A percentile compares a stretch with the other conserved stretches of the same genome.
These are phyloP conservation scores for Prenolepis imparis DNA, from an alignment of 2,888 invertebrate species.

Conservation along the genomic window DNA sequence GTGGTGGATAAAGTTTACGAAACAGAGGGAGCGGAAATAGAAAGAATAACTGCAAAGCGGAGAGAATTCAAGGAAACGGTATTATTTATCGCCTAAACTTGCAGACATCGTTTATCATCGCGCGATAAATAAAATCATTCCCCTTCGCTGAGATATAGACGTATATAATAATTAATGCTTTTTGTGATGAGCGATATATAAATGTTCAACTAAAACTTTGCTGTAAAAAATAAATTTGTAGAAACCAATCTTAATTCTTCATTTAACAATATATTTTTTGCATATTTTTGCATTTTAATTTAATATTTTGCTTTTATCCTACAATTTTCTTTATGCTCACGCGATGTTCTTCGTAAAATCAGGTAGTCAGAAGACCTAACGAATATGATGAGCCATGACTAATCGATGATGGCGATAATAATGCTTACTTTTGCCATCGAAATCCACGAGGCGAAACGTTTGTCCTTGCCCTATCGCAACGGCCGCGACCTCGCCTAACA, in stretches of 20 bases:
- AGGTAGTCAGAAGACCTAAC: neutral
- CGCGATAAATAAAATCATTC: constrained; percentile 41
- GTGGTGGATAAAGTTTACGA: constrained; percentile 55
- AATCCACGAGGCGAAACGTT: constrained; percentile 49
- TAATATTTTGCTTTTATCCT: neutral
- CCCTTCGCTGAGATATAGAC: constrained; percentile 47
- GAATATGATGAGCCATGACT: constrained; percentile 32
- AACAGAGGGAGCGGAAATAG: constrained; percentile 47
- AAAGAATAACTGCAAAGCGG: constrained; percentile 58
- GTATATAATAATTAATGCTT: constrained; percentile 45
- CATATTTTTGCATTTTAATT: neutral
- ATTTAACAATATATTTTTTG: neutral
- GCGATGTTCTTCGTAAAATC: neutral
- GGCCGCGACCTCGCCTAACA: constrained; percentile 61
- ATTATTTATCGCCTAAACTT: constrained; percentile 42
- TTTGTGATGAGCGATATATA: neutral
- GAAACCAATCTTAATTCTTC: neutral
- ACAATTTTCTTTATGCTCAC: neutral
- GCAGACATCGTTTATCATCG: constrained; percentile 47
- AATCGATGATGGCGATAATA: constrained; percentile 36
- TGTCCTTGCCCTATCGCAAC: constrained; percentile 58
- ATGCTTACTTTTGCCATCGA: constrained; percentile 49
- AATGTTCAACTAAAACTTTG: neutral
- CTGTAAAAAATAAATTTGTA: neutral
- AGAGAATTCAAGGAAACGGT: constrained; percentile 40